phyloP scores from a whole-genome alignment of 2,113 vertebrate genomes.

The Monopterus albus region DNA sequence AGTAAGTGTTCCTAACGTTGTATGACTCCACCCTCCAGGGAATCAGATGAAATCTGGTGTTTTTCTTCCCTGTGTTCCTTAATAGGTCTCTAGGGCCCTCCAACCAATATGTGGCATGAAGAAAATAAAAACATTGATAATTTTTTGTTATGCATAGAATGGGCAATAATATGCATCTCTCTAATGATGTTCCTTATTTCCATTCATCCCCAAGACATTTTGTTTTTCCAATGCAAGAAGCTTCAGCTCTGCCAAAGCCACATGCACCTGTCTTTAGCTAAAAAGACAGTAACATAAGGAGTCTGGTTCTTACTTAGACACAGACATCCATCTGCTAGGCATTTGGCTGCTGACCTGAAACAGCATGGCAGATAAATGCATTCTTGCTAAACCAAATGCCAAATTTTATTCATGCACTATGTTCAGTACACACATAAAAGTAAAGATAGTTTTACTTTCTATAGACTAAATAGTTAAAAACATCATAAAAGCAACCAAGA shows the following conservation, averaged over 20 bases:
- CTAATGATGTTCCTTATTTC: conserved; percentile 51
- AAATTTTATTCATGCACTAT: background rate
- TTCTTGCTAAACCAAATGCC: background rate
- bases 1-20: conserved; percentile 78
- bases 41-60: conserved; percentile 83
- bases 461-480: background rate
- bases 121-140: conserved; percentile 80
- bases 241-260: conserved; percentile 16
- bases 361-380: background rate
- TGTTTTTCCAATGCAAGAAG: conserved; percentile 38
- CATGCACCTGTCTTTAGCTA: conserved; percentile 27
- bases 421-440: background rate
- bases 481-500: background rate
- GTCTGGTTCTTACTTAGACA: conserved; percentile 33
- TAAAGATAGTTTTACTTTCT: background rate
- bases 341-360: conserved; percentile 3
- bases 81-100: conserved; percentile 83
- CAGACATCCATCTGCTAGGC: background rate
- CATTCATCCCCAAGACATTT: conserved; percentile 63
- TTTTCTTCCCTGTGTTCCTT: conserved; percentile 83
- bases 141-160: conserved; percentile 70
- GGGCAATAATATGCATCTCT: conserved; percentile 44
- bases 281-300: conserved; percentile 16
- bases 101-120: conserved; percentile 75
- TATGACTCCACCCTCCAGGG: conserved; percentile 72